phyloP scores from a whole-genome alignment of 2,888 invertebrate genomes.

The Cephus runcator region DNA sequence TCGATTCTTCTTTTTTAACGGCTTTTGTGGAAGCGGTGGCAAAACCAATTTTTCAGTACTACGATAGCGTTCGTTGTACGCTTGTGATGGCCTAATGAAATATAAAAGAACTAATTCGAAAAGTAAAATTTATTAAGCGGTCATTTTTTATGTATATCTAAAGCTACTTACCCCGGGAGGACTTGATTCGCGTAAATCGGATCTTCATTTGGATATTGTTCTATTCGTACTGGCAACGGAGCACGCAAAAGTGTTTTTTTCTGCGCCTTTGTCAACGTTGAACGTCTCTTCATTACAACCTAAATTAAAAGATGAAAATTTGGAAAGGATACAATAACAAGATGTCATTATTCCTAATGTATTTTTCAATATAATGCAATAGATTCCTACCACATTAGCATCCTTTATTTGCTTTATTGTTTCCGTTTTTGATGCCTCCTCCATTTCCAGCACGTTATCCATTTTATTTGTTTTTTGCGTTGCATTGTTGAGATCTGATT shows the following conservation, averaged over 20 bases:
- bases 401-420: not conserved
- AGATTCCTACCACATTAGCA: not conserved
- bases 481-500: not conserved
- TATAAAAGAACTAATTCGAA: not conserved
- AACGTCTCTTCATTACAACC: conserved; percentile 36
- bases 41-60: not conserved
- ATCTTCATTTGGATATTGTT: conserved; percentile 25
- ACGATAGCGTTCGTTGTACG: not conserved
- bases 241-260: conserved; percentile 33
- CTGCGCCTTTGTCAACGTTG: conserved; percentile 32
- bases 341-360: not conserved
- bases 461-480: not conserved
- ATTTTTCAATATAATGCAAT: not conserved
- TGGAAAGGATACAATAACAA: not conserved
- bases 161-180: conserved; percentile 21
- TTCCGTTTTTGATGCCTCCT: not conserved
- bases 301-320: conserved; percentile 9
- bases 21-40: not conserved
- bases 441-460: not conserved
- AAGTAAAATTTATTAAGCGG: not conserved
- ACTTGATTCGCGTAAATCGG: conserved; percentile 25
- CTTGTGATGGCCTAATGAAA: not conserved
- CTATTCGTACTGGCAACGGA: conserved; percentile 25
- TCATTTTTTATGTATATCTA: not conserved
- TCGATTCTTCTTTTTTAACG: not conserved